phyloP scores from a whole-genome alignment of 53 echinoderm and acorn worm genomes.

The Holothuria scabra region DNA sequence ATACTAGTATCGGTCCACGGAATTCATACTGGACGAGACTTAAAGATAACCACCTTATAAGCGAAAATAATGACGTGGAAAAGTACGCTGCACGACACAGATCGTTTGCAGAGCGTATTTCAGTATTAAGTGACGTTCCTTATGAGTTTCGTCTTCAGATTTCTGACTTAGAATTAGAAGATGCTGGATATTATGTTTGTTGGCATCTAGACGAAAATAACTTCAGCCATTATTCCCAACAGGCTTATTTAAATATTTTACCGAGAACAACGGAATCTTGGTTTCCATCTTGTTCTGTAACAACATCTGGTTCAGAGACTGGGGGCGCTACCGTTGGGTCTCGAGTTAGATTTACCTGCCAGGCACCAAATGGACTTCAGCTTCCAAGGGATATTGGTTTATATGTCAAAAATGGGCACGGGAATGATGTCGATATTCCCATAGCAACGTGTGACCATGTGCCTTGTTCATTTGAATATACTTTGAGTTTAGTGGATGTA shows the following conservation, averaged over 20 bases:
- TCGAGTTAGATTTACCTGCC: conserved; percentile 16
- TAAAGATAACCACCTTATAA: conserved; percentile 18
- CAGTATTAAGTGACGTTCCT: conserved; percentile 48
- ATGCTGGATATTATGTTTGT: conserved; percentile 68
- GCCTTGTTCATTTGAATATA: conserved; percentile 39
- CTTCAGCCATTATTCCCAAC: conserved; percentile 18
- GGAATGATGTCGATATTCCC: not conserved
- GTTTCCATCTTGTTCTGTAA: conserved; percentile 6
- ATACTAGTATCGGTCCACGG: conserved; percentile 46
- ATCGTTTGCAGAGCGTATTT: conserved; percentile 50
- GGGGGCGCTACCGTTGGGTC: conserved; percentile 21
- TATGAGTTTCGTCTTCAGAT: conserved; percentile 67
- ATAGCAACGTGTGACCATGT: conserved; percentile 34
- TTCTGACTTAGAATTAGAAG: conserved; percentile 36
- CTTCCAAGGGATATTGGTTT: conserved; percentile 9
- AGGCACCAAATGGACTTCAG: conserved; percentile 4
- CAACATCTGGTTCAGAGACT: not conserved
- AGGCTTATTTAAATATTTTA: conserved; percentile 36
- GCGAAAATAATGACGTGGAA: conserved; percentile 46
- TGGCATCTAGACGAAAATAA: conserved; percentile 30
- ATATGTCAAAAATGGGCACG: conserved; percentile 7
- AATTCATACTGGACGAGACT: conserved; percentile 60
- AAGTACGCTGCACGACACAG: conserved; percentile 57
- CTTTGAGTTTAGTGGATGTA: not conserved
- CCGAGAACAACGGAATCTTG: conserved; percentile 4